Evolutionary conservation across 2,113 vertebrate species (phyloP), one percentile per base, ranked within the genome.

Genomic region (Tamias sibiricus): DNA sequence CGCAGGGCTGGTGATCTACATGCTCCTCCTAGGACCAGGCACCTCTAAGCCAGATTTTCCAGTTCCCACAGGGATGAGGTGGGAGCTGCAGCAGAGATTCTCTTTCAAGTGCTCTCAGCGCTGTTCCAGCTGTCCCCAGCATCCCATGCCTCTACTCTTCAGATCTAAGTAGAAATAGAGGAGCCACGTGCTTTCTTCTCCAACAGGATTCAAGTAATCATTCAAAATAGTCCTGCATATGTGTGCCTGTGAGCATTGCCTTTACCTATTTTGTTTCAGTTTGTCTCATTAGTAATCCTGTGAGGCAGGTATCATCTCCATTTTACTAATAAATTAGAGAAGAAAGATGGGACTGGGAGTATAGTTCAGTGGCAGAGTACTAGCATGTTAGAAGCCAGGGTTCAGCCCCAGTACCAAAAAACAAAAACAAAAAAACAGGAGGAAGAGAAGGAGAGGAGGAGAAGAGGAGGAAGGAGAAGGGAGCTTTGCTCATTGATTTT

Each of bases 51-150:
- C n/a, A 10, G 71, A 40, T 54, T 81, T 83, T 42, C 57, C 74
- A 32, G 4, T 40, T 62, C 8, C 32, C 42, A 14, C 5, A 42
- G 35, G 44, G 40, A 40, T 52, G 5, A 85, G 2, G 47, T 5
- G 9, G 42, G 49, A 92, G 20, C 5, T 77, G 12, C 16, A 24
- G 37, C 28, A 32, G 37, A 11, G 28, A 35, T 44, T 88, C 20
- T 44, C 20, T 6, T 66, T 6, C 42, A 64, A 52, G 32, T 9
- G 17, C 17, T n/a, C 44, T 44, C 3, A 17, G 30, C 26, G 42
- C 12, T 13, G 6, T 16, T 42, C 7, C 0, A 6, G 28, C 26
- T 64, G 64, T 64, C 19, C 22, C 22, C 28, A 2, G 1, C 1
- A 24, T 17, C 35, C 64, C 47, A 47, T 32, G 37, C 13, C 10